These are phyloP conservation scores for Caenorhabditis sp. DNA, from an alignment of 2,888 invertebrate genomes.

Conservation along the genomic window DNA sequence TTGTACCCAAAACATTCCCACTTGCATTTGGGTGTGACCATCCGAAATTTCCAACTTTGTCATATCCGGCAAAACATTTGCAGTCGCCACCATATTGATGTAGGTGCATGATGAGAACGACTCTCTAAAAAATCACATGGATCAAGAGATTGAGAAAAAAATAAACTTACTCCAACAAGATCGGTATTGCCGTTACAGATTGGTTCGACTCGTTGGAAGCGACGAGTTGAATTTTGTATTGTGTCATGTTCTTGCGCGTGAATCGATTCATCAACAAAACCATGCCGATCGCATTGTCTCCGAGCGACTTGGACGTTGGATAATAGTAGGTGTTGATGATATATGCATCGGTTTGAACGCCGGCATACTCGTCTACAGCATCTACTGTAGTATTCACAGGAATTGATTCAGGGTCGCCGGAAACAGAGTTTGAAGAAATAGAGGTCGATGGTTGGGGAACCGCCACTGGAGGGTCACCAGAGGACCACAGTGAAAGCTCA, in stretches of 20 bases:
- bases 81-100: constrained; percentile 10
- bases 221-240: constrained; percentile 10
- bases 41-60: constrained; percentile 1
- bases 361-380: background rate
- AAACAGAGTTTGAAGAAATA: no score
- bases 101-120: background rate
- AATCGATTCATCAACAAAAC: constrained; percentile 27
- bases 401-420: background rate
- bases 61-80: background rate
- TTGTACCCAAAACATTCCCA: no score
- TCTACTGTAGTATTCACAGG: background rate
- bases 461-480: background rate
- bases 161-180: background rate
- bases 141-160: background rate
- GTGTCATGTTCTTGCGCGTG: constrained; percentile 3
- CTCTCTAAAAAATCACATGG: background rate
- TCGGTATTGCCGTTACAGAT: background rate
- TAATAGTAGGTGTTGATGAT: constrained; percentile 23
- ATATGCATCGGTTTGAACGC: constrained; percentile 8
- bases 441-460: no score
- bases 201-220: background rate
- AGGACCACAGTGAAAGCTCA: background rate
- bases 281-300: constrained; percentile 25
- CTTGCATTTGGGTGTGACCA: background rate
- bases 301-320: constrained; percentile 12